These are phyloP conservation scores for Umimayanthus chanpuru DNA, from an alignment of 92 coral and sea anemone genomes.

Conservation along the genomic window DNA sequence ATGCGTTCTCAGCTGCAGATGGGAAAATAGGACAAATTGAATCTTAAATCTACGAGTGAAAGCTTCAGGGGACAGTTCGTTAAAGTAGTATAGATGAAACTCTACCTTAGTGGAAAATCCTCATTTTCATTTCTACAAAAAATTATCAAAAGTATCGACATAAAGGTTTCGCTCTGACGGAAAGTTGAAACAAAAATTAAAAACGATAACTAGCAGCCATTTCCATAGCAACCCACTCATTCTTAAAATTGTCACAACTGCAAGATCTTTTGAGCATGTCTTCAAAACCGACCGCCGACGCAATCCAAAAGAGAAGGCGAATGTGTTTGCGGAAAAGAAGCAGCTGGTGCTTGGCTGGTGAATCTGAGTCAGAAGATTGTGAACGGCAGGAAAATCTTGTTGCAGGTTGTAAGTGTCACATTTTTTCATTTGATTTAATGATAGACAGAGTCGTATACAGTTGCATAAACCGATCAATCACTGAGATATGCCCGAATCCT, in stretches of 20 bases:
- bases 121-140: not conserved
- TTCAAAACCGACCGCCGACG: not conserved
- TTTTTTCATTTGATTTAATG: not conserved
- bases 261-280: not conserved
- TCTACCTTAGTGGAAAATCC: not conserved
- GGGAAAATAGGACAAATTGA: not conserved
- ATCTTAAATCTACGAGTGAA: not conserved
- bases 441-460: no score
- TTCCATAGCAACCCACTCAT: not conserved
- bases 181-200: not conserved
- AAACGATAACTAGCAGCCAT: not conserved
- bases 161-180: not conserved
- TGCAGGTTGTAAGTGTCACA: not conserved
- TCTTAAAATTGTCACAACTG: not conserved
- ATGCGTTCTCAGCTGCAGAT: not conserved
- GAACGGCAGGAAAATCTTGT: not conserved
- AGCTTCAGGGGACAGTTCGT: not conserved
- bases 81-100: not conserved
- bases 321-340: slow-evolving; percentile 3
- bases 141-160: not conserved
- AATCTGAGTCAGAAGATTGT: not conserved
- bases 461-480: no score
- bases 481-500: no score
- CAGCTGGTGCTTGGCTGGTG: not conserved
- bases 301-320: slow-evolving; percentile 3